Evolutionary conservation across 2,113 vertebrate species (phyloP), one percentile per base, ranked within the genome.

Genomic region (Cryptoleucopteryx plumbea): DNA sequence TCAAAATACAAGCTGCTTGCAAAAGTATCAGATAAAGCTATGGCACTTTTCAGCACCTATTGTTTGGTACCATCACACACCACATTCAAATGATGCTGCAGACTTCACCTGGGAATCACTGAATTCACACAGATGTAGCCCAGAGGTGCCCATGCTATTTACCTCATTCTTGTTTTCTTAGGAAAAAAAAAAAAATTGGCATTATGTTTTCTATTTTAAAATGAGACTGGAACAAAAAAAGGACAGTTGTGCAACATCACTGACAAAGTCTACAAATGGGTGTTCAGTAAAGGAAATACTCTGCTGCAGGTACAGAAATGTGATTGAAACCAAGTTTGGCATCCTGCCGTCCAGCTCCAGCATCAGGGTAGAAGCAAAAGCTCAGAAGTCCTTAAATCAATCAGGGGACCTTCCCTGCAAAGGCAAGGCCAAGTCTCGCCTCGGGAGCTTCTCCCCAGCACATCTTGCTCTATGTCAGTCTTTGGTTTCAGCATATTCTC

Each of bases 281-380:
- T 42, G 47, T 23, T 59, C 25, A 85, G 40, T 7, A 25, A 62
- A 86, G 59, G 22, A 83, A 78, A 43, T 5, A 6, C 19, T 32
- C 17, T 42, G 31, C 75, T 74, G 80, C 72, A 78, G 50, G 77
- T 21, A 27, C 61, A 70, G 81, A 29, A 78, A 47, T 16, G 40
- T 38, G 74, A 6, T 6, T 8, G 38, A 48, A 70, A 26, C 16
- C 0, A 1, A 77, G 67, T 20, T 36, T 1, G 0, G 72, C 68
- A 61, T 43, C 66, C 75, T 42, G 48, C 36, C 0, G 0, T 6
- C 45, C 42, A 32, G 68, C 86, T 73, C 53, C 1, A 2, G 45
- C 68, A 38, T 2, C 38, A 8, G n/a, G n/a, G 36, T 1, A 32
- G n/a, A 59, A 59, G 29, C 48, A 56, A 66, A 67, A 89, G 14